phyloP scores from a whole-genome alignment of 92 coral and sea anemone species.

The Zoanthus solanderi region DNA sequence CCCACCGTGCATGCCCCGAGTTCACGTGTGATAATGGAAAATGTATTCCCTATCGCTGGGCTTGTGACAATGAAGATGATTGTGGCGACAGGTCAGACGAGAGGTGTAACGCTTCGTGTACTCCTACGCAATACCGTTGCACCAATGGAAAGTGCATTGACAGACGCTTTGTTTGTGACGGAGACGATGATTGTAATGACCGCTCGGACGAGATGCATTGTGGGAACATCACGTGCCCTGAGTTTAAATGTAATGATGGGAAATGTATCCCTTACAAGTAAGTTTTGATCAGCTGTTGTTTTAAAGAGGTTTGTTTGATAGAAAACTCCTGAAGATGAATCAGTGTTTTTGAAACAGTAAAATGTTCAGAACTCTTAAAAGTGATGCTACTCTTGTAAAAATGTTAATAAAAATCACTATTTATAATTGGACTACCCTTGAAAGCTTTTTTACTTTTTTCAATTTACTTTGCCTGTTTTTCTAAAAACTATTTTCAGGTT shows the following conservation, averaged over 20 bases:
- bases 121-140: slow-evolving; percentile 63
- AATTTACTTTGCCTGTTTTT: neutral
- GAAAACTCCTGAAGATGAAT: no score
- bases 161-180: slow-evolving; percentile 73
- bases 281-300: neutral
- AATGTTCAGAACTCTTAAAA: no score
- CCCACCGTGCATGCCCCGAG: slow-evolving; percentile 66
- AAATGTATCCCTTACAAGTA: slow-evolving; percentile 80
- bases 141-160: slow-evolving; percentile 78
- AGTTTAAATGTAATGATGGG: slow-evolving; percentile 73
- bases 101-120: slow-evolving; percentile 69
- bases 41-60: slow-evolving; percentile 76
- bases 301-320: no score
- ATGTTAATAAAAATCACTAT: no score
- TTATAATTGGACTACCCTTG: no score
- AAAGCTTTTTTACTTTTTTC: no score
- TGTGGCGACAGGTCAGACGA: slow-evolving; percentile 74
- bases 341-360: no score
- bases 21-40: slow-evolving; percentile 73
- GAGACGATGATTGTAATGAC: slow-evolving; percentile 91
- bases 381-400: neutral
- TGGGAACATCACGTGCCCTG: slow-evolving; percentile 65
- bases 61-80: slow-evolving; percentile 68
- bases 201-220: slow-evolving; percentile 82
- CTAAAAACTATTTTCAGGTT: neutral